Conservation (phyloP, 2,113 vertebrate genomes). For the Tachuris rubrigastra region DNA sequence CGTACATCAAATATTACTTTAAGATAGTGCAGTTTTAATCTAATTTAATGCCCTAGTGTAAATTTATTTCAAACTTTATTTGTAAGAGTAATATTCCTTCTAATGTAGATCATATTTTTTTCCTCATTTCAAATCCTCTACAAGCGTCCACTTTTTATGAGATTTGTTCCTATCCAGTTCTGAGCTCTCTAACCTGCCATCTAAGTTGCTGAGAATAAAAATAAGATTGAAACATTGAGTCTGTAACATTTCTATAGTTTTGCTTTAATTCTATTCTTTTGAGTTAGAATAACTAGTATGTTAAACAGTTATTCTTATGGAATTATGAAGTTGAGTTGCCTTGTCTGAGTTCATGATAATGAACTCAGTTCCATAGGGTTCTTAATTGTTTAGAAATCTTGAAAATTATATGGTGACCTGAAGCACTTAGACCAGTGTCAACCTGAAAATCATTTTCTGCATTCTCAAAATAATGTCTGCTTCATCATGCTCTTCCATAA, state of each 20-base stretch:
- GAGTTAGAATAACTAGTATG: not conserved
- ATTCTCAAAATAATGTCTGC: not conserved
- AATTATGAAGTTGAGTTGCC: not conserved
- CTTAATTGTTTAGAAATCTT: not conserved
- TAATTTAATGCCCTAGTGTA: not conserved
- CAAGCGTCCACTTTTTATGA: not conserved
- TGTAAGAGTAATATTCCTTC: not conserved
- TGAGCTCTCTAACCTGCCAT: not conserved
- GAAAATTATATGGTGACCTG: not conserved
- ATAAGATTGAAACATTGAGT: fast-evolving
- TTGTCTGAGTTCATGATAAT: not conserved
- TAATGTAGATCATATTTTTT: not conserved
- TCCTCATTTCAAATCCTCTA: not conserved
- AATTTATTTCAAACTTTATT: not conserved
- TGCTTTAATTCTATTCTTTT: not conserved
- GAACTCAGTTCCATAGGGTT: not conserved
- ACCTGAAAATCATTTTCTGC: not conserved
- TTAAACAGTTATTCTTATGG: not conserved
- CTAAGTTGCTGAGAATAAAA: not conserved
- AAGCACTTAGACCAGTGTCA: not conserved
- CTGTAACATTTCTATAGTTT: not conserved
- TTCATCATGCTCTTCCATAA: not conserved
- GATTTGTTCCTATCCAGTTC: not conserved
- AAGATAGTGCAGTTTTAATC: not conserved
- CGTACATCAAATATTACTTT: not conserved